Base-by-base conservation (phyloP, 1,140 invertebrate species). In the Panulirus ornatus region DNA sequence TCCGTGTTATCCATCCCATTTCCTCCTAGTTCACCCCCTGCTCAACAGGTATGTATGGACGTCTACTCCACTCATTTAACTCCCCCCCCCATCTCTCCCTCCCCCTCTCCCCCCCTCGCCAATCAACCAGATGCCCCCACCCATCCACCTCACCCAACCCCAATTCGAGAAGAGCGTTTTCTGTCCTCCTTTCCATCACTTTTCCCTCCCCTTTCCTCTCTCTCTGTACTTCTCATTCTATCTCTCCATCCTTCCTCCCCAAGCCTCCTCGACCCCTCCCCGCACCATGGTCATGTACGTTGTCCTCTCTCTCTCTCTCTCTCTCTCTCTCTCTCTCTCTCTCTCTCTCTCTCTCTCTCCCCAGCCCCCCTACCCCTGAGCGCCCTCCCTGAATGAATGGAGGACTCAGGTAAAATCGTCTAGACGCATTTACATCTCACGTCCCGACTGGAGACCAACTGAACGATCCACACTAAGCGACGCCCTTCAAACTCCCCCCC, bases 341-440 rank as follows among this genome's bases (percentile, higher is more conserved):
- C 66, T 27, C 6, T 11, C 44, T 11, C 14, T 47, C 44, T 34
- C 22, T n/a, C 11, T 30, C 36, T 16, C 22, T 11, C n/a, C 75
- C 34, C 75, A 30, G 38, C 44, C 27, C 76, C 40, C 40, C 76
- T 44, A 27, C 38, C 75, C 27, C 36, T 38, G 36, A 27, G 70
- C 70, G 70, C 30, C 8, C 70, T 71, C 36, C 70, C 27, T 19
- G 70, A 71, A 71, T 71, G 70, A 71, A 71, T 71, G 70, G n/a
- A 38, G 70, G 36, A 71, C 70, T 30, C 70, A 71, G 70, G 70
- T 71, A 71, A 71, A 71, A 71, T 71, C 70, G 70, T 19, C 70
- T 71, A 27, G 70, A 71, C 70, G 70, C 70, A 71, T 71, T 71
- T 71, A 71, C 30, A 71, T 71, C 70, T 16, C 70, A 71, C 70